Conservation (phyloP, 2,888 invertebrate species). For the Boloria selene region DNA sequence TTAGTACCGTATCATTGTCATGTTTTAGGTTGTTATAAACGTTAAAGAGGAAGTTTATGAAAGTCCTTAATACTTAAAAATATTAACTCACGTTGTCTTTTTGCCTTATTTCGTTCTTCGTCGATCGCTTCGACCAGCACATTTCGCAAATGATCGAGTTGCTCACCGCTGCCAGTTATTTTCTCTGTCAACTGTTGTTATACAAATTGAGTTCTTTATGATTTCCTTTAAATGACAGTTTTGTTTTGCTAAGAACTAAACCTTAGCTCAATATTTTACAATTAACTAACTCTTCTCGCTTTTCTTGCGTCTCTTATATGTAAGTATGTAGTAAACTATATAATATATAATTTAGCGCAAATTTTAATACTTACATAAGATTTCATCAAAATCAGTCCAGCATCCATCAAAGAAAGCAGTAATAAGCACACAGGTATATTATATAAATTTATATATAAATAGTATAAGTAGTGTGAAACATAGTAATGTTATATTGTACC, state of each 20-base stretch:
- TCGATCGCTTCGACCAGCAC: constrained; percentile 75
- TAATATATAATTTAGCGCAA: not conserved
- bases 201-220: constrained; percentile 11
- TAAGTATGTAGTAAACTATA: no score
- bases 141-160: constrained; percentile 61
- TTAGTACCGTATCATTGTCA: no score
- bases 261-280: no score
- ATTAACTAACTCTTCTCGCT: no score
- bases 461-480: not conserved
- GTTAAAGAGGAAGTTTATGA: no score
- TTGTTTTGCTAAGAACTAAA: not conserved
- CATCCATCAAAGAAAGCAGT: no score
- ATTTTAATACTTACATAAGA: not conserved
- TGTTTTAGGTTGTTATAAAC: no score
- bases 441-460: no score
- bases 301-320: no score
- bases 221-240: not conserved
- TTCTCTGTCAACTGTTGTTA: constrained; percentile 37
- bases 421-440: no score
- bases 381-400: no score
- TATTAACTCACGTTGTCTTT: constrained; percentile 61
- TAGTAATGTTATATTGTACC: not conserved
- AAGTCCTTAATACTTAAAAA: not conserved
- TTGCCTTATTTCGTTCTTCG: constrained; percentile 61
- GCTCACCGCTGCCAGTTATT: constrained; percentile 60